A percentile compares a stretch with the other conserved stretches of the same genome.
phyloP scores from a whole-genome alignment of 2,888 invertebrate species.

The Euzetes globulus region DNA sequence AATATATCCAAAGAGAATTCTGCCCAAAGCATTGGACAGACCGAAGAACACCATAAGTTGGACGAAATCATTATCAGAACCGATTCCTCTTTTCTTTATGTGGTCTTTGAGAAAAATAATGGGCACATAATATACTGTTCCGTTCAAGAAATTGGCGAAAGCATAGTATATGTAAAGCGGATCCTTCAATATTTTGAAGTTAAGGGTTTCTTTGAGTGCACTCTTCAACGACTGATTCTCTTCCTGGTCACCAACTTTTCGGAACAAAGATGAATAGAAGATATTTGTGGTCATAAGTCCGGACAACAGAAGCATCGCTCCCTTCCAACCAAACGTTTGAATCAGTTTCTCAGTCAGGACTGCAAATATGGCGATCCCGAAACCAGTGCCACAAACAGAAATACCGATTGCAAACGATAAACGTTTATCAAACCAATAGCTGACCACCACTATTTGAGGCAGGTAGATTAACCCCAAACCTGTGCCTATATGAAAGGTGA shows the following conservation, averaged over 20 bases:
- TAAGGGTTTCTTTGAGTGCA: conserved; percentile 23
- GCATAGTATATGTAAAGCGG: conserved; percentile 12
- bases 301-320: conserved; percentile 59
- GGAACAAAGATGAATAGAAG: conserved; percentile 72
- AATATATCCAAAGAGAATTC: conserved; percentile 23
- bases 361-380: conserved; percentile 34
- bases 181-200: conserved; percentile 15
- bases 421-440: conserved; percentile 95
- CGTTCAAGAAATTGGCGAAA: conserved; percentile 23
- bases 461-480: conserved; percentile 92
- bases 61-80: neutral
- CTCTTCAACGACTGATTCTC: neutral
- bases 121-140: conserved; percentile 32
- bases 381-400: conserved; percentile 88
- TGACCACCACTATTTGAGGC: conserved; percentile 86
- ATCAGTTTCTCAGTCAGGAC: conserved; percentile 54
- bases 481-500: conserved; percentile 1
- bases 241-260: conserved; percentile 33
- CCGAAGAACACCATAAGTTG: conserved; percentile 26
- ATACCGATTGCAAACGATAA: conserved; percentile 90
- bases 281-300: conserved; percentile 65
- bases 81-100: neutral
- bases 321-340: conserved; percentile 60
- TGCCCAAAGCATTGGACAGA: conserved; percentile 6
- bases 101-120: conserved; percentile 25